Evolutionary conservation across 53 echinoderm and acorn worm species (phyloP).

Genomic region (Zoroaster sp.): DNA sequence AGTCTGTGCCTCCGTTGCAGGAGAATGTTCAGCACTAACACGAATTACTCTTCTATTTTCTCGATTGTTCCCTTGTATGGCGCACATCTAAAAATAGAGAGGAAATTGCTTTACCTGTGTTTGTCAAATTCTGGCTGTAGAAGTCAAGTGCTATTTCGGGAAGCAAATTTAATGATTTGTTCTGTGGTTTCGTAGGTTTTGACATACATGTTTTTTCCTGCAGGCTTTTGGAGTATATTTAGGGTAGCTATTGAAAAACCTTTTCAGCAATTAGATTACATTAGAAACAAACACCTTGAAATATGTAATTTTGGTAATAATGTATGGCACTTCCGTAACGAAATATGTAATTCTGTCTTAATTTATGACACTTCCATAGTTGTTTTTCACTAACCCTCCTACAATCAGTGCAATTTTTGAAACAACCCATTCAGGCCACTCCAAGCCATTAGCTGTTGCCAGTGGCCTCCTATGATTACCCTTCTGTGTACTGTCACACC

Average conservation of each 20-base stretch:
- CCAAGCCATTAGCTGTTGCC: no score
- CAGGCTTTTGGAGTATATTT: background rate
- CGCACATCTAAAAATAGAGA: conserved; percentile 28
- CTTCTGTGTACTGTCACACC: no score
- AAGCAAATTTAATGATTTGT: background rate
- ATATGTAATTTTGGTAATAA: no score
- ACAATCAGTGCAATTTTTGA: no score
- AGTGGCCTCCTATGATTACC: no score
- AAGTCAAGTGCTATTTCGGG: conserved; percentile 32
- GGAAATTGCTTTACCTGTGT: conserved; percentile 16
- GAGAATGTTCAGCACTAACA: background rate
- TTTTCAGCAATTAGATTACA: background rate
- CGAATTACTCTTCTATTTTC: background rate
- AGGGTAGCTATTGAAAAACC: background rate
- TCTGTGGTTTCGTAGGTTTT: background rate
- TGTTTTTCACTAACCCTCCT: no score
- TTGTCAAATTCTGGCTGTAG: background rate
- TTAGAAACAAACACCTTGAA: no score
- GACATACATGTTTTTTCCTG: background rate
- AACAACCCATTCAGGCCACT: no score
- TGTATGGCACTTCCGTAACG: no score
- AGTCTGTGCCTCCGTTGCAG: background rate
- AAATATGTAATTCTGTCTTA: no score
- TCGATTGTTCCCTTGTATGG: background rate
- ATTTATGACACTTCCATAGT: no score